phyloP scores from a whole-genome alignment of 2,113 vertebrate genomes.

The Apteryx mantelli region DNA sequence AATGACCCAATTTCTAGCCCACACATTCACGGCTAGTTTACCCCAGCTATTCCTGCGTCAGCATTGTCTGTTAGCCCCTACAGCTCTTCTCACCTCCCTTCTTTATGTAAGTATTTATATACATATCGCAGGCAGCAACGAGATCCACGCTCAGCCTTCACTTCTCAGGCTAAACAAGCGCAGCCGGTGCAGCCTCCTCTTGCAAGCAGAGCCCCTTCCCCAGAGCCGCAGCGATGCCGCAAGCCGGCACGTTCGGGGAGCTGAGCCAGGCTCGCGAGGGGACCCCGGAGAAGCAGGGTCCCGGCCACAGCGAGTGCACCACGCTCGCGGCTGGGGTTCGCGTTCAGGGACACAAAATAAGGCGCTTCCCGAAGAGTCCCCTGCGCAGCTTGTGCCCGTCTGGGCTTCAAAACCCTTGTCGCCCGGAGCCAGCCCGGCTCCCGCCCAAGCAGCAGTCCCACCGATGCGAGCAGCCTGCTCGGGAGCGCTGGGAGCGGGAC shows the following conservation, averaged over 20 bases:
- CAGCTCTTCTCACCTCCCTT: neutral
- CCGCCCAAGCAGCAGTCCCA: neutral
- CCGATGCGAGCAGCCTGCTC: neutral
- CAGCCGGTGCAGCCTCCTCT: neutral
- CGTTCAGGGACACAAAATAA: neutral
- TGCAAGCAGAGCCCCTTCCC: neutral
- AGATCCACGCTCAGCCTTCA: neutral
- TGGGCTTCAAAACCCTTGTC: neutral
- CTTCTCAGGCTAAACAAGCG: neutral
- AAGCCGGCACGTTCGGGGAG: accelerated
- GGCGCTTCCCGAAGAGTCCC: neutral
- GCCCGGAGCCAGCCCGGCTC: neutral
- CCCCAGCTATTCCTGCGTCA: neutral
- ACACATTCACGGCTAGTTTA: neutral
- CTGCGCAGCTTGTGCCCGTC: neutral
- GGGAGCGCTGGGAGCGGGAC: neutral
- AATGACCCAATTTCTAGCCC: constrained; percentile 26
- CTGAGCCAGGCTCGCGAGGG: too few species aligned
- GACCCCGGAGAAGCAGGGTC: too few species aligned
- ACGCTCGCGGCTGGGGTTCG: neutral
- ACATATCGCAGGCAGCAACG: neutral
- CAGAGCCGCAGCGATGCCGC: neutral
- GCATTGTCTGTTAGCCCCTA: neutral
- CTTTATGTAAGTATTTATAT: neutral
- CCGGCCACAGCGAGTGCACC: neutral